Conservation (phyloP, 2,888 invertebrate species). For the Polydrusus pterygomalis region DNA sequence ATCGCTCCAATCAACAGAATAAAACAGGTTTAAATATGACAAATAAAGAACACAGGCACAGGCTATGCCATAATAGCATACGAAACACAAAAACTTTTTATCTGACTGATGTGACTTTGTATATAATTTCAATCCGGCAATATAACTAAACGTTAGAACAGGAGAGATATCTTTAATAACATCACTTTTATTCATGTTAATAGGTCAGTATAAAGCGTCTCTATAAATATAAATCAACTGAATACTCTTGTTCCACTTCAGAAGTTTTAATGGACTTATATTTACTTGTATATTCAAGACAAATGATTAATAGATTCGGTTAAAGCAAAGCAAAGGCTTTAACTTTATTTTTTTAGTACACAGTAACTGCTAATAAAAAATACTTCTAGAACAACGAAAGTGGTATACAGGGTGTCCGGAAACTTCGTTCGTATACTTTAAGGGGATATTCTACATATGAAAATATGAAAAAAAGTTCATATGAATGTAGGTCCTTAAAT, state of each 20-base stretch:
- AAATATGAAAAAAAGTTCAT: too few relatives aligned
- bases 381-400: too few relatives aligned
- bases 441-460: too few relatives aligned
- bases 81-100: constrained; percentile 16
- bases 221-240: too few relatives aligned
- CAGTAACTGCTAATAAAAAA: too few relatives aligned
- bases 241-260: background rate
- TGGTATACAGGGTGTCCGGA: too few relatives aligned
- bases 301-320: too few relatives aligned
- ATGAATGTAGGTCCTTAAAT: too few relatives aligned
- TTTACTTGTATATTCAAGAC: background rate
- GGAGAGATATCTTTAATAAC: constrained; percentile 39
- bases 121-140: constrained; percentile 54
- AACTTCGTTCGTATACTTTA: too few relatives aligned
- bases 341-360: too few relatives aligned
- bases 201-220: background rate
- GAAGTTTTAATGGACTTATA: constrained; percentile 19
- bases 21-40: constrained; percentile 41
- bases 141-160: constrained; percentile 52
- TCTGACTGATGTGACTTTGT: constrained; percentile 10
- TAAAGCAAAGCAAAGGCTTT: too few relatives aligned
- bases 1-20: constrained; percentile 36
- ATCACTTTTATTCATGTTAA: constrained; percentile 31
- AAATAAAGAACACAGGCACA: constrained; percentile 38
- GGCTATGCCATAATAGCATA: constrained; percentile 22